Conservation (phyloP, 2,797 vertebrate genomes). For the Mormyrus hasselquistii region DNA sequence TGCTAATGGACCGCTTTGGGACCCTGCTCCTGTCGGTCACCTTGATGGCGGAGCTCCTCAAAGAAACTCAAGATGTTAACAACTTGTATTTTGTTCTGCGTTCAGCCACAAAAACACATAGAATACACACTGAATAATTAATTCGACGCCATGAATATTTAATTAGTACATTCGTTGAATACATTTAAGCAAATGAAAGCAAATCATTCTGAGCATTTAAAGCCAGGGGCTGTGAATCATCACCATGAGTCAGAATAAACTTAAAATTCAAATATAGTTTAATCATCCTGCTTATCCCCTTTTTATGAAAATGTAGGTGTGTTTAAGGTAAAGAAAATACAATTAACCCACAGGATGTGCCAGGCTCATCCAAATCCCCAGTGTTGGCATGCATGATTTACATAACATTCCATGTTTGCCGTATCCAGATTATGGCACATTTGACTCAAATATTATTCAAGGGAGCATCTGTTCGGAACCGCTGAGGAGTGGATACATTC, state of each 20-base stretch:
- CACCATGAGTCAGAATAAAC: background rate
- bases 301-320: background rate
- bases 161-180: background rate
- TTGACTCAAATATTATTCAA: background rate
- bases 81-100: background rate
- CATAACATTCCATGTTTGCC: background rate
- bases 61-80: background rate
- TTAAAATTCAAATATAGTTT: background rate
- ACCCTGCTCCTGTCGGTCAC: background rate
- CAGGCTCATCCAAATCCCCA: background rate
- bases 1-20: background rate
- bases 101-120: background rate
- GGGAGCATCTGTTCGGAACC: background rate
- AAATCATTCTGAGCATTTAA: background rate
- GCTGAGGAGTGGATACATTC: background rate
- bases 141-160: background rate
- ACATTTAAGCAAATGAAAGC: background rate
- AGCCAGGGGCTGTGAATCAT: background rate
- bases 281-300: background rate
- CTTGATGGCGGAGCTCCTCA: background rate
- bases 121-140: background rate
- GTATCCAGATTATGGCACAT: background rate
- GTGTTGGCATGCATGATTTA: background rate
- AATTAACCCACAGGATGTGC: background rate
- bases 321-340: background rate